Base-by-base conservation (phyloP, 2,888 invertebrate genomes). In the Limenitis arthemis region DNA sequence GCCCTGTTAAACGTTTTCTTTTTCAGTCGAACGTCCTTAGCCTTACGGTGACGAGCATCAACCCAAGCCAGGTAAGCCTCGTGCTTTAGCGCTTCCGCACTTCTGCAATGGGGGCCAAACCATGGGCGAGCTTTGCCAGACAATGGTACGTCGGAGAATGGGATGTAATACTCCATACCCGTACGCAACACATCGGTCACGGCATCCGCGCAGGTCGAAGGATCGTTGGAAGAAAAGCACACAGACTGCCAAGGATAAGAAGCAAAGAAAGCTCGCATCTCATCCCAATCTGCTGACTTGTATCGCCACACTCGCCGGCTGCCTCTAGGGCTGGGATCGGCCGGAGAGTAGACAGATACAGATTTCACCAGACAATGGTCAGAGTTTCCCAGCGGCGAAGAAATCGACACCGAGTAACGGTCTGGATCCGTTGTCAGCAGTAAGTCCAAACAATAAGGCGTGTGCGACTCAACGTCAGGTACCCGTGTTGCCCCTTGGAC, bases 401-500 rank as follows among this genome's bases (percentile, higher is more conserved):
- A 41, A 1, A 60, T 56, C 8, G 54, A 43, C 1, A 59, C 53
- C 5, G 41, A 40, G 33, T 53, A 55, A 31, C 53, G 39, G 49
- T 59, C 59, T 41, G 59, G 56, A 32, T 59, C 60, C 1, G 53
- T 55, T 28, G 55, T 58, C 49, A 61, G 47, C 50, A 58, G 48
- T 41, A 59, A 58, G 53, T 60, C 59, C 43, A 62, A 39, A 49
- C 56, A 59, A 38, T n/a, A n/a, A n/a, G n/a, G n/a, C n/a, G n/a
- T n/a, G n/a, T n/a, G n/a, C n/a, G n/a, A n/a, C n/a, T n/a, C n/a
- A n/a, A n/a, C n/a, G n/a, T n/a, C n/a, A n/a, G n/a, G n/a, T n/a
- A n/a, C n/a, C n/a, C n/a, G n/a, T n/a, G n/a, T n/a, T n/a, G n/a
- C n/a, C n/a, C n/a, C n/a, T n/a, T n/a, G n/a, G n/a, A n/a, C n/a